Base-by-base conservation (phyloP, 2,113 vertebrate species). In the Psilopogon haemacephalus region DNA sequence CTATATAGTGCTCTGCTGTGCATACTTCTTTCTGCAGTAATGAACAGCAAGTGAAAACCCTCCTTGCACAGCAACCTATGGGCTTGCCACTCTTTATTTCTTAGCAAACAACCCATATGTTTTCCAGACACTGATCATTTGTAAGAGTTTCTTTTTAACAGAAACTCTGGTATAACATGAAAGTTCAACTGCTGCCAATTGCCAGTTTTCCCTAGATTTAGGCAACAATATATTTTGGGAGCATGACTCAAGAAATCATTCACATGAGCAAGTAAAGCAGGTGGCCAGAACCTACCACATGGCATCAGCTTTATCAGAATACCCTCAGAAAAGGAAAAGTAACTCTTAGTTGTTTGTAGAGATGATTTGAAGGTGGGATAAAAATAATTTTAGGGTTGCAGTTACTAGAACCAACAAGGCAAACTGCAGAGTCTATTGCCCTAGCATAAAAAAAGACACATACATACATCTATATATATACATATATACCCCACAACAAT, bases 241-340 rank as follows among this genome's bases (percentile, higher is more conserved):
- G 55, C 77, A 85, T 92, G 91, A 96, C 95, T 96, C 90, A 94
- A 89, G 77, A 88, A 84, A 92, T 48, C 65, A 60, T 86, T 92
- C 94, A 95, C 52, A 90, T 92, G 89, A 92, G 79, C 83, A 84
- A 95, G 89, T 30, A 81, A 94, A 92, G 80, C 86, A 92, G 94
- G 84, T 93, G 93, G 94, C 70, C 73, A 88, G 62, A 86, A 93
- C 73, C 38, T 81, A 96, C 90, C 82, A 89, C 82, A 87, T 55
- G 78, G 69, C 91, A 90, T 64, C 73, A 71, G 35, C 62, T 88
- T 80, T 80, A 68, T 56, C 73, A 80, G 86, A 90, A 52, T 76
- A 86, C 86, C 73, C 65, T 86, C 37, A 84, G 60, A 90, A 70
- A 89, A 70, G 23, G 48, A 68, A 95, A 94, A 86, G 88, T 63